Evolutionary conservation across 1,140 invertebrate genomes (phyloP).

Genomic region (Aradophagus sp.): DNA sequence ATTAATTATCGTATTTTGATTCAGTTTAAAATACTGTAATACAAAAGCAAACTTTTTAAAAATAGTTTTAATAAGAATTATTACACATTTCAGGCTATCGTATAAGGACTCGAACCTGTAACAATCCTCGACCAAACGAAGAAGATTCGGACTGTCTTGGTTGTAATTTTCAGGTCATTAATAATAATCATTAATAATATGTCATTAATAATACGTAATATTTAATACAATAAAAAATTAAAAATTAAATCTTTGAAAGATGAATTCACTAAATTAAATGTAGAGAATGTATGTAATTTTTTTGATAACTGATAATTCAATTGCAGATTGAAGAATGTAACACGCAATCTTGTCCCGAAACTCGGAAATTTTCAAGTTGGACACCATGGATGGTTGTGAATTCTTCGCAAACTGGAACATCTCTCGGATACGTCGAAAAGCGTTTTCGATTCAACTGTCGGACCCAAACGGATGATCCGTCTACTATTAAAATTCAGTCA

Average conservation of each 20-base stretch:
- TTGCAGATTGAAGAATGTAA: slow-evolving; percentile 81
- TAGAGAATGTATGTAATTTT: background rate
- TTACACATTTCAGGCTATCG: slow-evolving; percentile 54
- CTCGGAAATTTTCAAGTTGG: slow-evolving; percentile 81
- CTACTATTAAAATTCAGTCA: slow-evolving; percentile 78
- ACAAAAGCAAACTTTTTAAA: no score
- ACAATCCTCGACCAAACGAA: slow-evolving; percentile 79
- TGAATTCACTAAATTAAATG: background rate
- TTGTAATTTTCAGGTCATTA: slow-evolving; percentile 71
- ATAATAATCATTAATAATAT: no score
- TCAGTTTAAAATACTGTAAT: no score
- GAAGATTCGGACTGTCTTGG: slow-evolving; percentile 82
- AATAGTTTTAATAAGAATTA: no score
- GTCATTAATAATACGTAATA: no score
- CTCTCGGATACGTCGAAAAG: slow-evolving; percentile 80
- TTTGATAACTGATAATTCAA: slow-evolving; percentile 48
- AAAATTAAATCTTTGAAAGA: background rate
- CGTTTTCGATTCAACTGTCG: slow-evolving; percentile 86
- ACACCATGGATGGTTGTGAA: slow-evolving; percentile 83
- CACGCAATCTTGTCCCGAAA: slow-evolving; percentile 79
- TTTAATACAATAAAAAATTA: no score
- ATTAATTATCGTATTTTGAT: no score
- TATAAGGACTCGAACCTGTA: slow-evolving; percentile 77
- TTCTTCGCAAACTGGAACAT: slow-evolving; percentile 69
- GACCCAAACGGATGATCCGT: slow-evolving; percentile 82